Base-by-base conservation (phyloP, 2,797 vertebrate species). In the Catharus ustulatus region DNA sequence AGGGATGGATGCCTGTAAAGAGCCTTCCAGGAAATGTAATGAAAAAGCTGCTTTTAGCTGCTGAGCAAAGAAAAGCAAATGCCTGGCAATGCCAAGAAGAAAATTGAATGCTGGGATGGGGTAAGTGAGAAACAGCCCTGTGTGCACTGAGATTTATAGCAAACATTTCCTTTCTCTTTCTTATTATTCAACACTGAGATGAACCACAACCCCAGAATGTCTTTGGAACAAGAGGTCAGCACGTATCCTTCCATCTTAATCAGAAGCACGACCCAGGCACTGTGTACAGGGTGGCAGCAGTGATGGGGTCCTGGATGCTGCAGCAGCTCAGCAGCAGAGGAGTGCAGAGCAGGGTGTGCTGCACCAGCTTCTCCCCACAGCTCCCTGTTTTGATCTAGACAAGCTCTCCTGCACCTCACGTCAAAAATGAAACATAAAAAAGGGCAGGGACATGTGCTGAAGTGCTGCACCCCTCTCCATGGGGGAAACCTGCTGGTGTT, bases 41-140 rank as follows among this genome's bases (percentile, higher is more conserved):
- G 96, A 96, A 96, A 96, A 96, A 91, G 81, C 92, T 80, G 82
- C 84, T 97, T 92, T 96, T 93, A 94, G 92, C 87, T 95, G 92
- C 93, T 91, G 87, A 93, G 80, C 63, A 92, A 86, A 93, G 91
- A 93, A 90, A 94, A 95, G 75, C 88, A 72, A 83, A 74, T 7
- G 46, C 68, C 73, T 94, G 87, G 89, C 83, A 86, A 72, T 93
- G 84, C 90, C 95, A 95, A 93, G 90, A 93, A 93, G 90, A 94
- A 95, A 96, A 96, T 78, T 93, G 96, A 95, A 94, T 84, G 87
- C 75, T 82, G 69, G 75, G 87, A 84, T 72, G 73, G 80, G 67
- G 59, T 67, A 93, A 91, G 84, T 38, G 73, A 94, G 90, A 93
- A 97, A 86, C 86, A 68, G 89, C 63, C 36, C 64, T 30, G 69